Percentiles rank a stretch among this genome's conserved stretches.
Evolutionary conservation across 2,888 invertebrate species (phyloP).

Genomic region (Apotomis betuletana): DNA sequence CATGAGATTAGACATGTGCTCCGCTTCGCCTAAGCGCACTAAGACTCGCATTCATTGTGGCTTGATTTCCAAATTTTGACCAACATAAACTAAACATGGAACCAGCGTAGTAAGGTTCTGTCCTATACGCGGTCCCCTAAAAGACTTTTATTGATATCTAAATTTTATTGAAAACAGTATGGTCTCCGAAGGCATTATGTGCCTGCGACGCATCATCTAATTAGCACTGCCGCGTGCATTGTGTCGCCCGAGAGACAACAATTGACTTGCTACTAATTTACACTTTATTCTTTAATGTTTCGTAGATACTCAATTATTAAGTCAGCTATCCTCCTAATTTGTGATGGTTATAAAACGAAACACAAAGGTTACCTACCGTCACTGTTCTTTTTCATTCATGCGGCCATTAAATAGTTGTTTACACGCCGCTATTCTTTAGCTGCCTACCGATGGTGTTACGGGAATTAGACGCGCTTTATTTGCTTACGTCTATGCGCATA

Average conservation of each 20-base stretch:
- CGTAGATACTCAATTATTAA: slow-evolving; percentile 21
- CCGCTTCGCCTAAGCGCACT: too few species aligned
- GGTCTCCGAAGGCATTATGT: slow-evolving; percentile 22
- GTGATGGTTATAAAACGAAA: slow-evolving; percentile 30
- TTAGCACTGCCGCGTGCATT: slow-evolving; percentile 45
- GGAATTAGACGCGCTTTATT: slow-evolving; percentile 19
- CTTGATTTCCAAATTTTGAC: neutral
- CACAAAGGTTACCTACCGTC: slow-evolving; percentile 23
- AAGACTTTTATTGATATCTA: neutral
- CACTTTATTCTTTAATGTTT: slow-evolving; percentile 43
- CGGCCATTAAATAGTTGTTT: slow-evolving; percentile 35
- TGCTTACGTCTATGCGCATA: slow-evolving; percentile 13
- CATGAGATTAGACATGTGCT: too few species aligned
- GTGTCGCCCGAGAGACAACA: slow-evolving; percentile 39
- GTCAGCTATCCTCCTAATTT: slow-evolving; percentile 26
- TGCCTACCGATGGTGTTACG: slow-evolving; percentile 5
- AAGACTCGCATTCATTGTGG: too few species aligned
- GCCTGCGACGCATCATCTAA: slow-evolving; percentile 41
- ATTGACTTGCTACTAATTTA: slow-evolving; percentile 47
- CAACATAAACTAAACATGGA: too few species aligned
- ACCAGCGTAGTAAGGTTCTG: neutral
- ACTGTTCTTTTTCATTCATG: slow-evolving; percentile 33
- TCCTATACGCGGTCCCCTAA: neutral
- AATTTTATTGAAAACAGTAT: slow-evolving; percentile 18
- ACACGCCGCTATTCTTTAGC: slow-evolving; percentile 24